These are phyloP conservation scores for Rafetus swinhoei DNA, from an alignment of 2,113 vertebrate species.

Conservation along the genomic window DNA sequence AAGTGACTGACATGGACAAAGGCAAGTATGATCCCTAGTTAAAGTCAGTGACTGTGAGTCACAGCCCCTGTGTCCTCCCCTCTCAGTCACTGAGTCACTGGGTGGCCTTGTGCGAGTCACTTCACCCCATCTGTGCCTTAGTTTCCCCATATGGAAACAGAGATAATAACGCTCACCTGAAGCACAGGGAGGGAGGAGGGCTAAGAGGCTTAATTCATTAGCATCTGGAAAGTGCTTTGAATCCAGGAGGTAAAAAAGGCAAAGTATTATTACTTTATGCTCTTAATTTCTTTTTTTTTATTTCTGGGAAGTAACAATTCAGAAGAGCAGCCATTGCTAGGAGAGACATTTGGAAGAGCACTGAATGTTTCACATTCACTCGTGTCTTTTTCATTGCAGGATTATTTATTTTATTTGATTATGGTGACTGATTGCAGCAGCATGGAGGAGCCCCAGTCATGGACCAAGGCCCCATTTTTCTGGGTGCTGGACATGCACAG, in stretches of 20 bases:
- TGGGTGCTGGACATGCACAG: background rate
- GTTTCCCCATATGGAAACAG: constrained; percentile 7
- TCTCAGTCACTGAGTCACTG: background rate
- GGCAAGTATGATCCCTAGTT: background rate
- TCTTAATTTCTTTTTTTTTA: background rate
- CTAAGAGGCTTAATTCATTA: background rate
- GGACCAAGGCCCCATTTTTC: background rate
- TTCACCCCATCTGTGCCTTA: background rate
- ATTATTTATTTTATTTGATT: background rate
- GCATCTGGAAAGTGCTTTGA: background rate
- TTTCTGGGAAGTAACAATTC: background rate
- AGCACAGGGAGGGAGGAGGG: background rate
- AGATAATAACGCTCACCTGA: background rate
- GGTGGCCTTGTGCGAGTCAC: background rate
- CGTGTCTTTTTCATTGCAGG: background rate
- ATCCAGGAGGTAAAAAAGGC: background rate
- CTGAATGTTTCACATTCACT: background rate
- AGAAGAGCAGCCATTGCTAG: background rate
- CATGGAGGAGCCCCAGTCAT: background rate
- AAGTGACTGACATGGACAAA: fast-evolving
- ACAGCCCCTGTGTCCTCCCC: background rate
- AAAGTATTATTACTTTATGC: background rate
- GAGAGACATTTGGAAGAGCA: background rate
- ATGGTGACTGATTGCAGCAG: background rate
- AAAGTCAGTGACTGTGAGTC: background rate